Conservation (phyloP, 2,888 invertebrate species). For the Lymantria dispar region DNA sequence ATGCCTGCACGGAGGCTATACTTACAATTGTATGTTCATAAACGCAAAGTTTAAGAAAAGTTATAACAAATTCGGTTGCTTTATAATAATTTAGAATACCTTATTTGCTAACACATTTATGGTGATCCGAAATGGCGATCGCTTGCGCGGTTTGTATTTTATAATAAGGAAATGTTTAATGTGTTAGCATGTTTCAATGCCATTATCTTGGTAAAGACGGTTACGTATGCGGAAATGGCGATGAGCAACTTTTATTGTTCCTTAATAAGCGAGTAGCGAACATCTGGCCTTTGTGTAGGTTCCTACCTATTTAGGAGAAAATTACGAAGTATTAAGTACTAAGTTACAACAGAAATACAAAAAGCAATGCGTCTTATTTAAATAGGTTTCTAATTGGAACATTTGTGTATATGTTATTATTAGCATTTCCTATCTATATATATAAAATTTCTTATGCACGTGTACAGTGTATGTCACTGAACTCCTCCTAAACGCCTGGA, state of each 20-base stretch:
- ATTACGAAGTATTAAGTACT: background rate
- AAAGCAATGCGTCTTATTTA: background rate
- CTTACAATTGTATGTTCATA: slow-evolving; percentile 24
- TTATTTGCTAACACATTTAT: slow-evolving; percentile 4
- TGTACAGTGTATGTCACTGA: too few relatives aligned
- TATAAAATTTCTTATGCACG: too few relatives aligned
- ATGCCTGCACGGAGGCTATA: slow-evolving; percentile 47
- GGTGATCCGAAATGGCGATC: slow-evolving; percentile 17
- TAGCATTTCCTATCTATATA: too few relatives aligned
- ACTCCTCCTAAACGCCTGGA: too few relatives aligned
- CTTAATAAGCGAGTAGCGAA: slow-evolving; percentile 53
- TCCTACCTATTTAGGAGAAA: slow-evolving; percentile 16
- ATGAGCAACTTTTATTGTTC: slow-evolving; percentile 62
- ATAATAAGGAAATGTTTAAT: slow-evolving; percentile 56
- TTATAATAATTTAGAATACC: background rate
- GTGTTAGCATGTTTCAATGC: slow-evolving; percentile 67
- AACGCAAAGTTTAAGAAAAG: slow-evolving; percentile 16
- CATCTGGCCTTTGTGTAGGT: slow-evolving; percentile 56
- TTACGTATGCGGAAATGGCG: slow-evolving; percentile 72
- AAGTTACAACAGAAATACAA: background rate
- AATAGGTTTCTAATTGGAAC: slow-evolving; percentile 33
- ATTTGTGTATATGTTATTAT: slow-evolving; percentile 14
- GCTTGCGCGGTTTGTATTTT: slow-evolving; percentile 18
- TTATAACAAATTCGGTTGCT: slow-evolving; percentile 3
- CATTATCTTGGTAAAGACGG: slow-evolving; percentile 66